Evolutionary conservation across 1,140 invertebrate genomes (phyloP).

Genomic region (Drosophila biarmipes): DNA sequence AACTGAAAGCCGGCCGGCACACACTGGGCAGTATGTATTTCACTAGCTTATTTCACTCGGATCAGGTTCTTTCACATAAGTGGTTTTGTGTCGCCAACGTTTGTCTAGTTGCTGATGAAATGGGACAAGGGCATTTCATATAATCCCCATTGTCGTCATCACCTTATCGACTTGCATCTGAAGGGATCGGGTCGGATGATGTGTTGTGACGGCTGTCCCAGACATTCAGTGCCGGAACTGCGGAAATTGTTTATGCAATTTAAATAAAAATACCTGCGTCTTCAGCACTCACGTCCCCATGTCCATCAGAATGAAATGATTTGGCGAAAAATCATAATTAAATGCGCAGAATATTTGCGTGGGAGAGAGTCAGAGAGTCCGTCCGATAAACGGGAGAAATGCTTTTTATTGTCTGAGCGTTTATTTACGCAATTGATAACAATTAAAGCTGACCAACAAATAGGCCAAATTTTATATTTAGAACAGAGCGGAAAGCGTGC

Average conservation of each 20-base stretch:
- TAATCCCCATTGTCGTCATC: slow-evolving; percentile 26
- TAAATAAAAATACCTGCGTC: slow-evolving; percentile 15
- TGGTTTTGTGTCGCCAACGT: background rate
- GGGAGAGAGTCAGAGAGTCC: background rate
- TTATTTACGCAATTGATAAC: slow-evolving; percentile 80
- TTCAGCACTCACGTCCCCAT: background rate
- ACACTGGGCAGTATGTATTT: background rate
- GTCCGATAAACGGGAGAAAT: slow-evolving; percentile 31
- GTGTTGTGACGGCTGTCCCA: slow-evolving; percentile 10
- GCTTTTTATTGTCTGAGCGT: slow-evolving; percentile 40
- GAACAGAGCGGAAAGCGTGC: slow-evolving; percentile 41
- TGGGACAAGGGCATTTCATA: slow-evolving; percentile 8
- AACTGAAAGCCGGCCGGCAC: slow-evolving; percentile 9
- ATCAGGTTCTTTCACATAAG: background rate
- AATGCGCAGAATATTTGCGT: slow-evolving; percentile 59
- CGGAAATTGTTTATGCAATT: slow-evolving; percentile 32
- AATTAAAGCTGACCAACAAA: slow-evolving; percentile 61
- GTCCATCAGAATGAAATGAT: slow-evolving; percentile 30
- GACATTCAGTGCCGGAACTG: slow-evolving; percentile 21
- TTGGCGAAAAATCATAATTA: slow-evolving; percentile 44
- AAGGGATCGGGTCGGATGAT: slow-evolving; percentile 39
- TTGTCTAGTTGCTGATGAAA: slow-evolving; percentile 20
- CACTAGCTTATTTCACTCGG: background rate
- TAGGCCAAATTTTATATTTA: slow-evolving; percentile 80
- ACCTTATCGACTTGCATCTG: slow-evolving; percentile 30